Evolutionary conservation across 1,140 invertebrate species (phyloP), one percentile per base, ranked within the genome.

Genomic region (Cyrtorhinus lividipennis): DNA sequence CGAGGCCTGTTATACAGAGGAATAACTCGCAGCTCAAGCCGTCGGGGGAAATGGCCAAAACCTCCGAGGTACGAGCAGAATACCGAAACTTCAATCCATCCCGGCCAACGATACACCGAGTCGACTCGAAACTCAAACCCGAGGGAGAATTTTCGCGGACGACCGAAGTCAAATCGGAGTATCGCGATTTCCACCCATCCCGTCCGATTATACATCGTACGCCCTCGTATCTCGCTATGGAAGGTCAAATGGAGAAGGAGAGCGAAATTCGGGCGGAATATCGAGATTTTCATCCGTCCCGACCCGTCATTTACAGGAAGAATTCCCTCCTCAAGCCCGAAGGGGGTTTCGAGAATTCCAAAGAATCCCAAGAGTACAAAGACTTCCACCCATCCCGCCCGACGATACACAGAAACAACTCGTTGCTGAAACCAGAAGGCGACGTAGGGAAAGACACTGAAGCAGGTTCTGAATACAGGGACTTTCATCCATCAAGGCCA

Each of bases 391-490:
- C 48, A 15, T 24, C 60, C 0, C 22, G 65, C 25, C 64, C 66
- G 8, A 58, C 61, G 5, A 44, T 67, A 5, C 24, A 67, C 30
- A 64, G 45, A 23, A 66, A 58, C 13, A 46, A 64, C 61, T 63
- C 66, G 1, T 44, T 26, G 44, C 58, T 68, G n/a, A 65, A 67
- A 24, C 66, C 66, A 2, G 67, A 68, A 62, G 67, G 66, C 13
- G 66, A 66, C 22, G 56, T 67, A 10, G 56, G 56, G n/a, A 58
- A 48, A n/a, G n/a, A 48, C 13, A 64, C 64, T 0, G 67, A 68
- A 45, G 22, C 61, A 8, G 59, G 61, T 26, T 44, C 64, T 0
- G 59, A 67, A 45, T 68, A 61, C 26, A 27, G 57, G 2, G 67
- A 69, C 56, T 68, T 67, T 46, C 67, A 65, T 23, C 53, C 62